Conservation (phyloP, 2,113 vertebrate genomes). For the Aythya baeri region DNA sequence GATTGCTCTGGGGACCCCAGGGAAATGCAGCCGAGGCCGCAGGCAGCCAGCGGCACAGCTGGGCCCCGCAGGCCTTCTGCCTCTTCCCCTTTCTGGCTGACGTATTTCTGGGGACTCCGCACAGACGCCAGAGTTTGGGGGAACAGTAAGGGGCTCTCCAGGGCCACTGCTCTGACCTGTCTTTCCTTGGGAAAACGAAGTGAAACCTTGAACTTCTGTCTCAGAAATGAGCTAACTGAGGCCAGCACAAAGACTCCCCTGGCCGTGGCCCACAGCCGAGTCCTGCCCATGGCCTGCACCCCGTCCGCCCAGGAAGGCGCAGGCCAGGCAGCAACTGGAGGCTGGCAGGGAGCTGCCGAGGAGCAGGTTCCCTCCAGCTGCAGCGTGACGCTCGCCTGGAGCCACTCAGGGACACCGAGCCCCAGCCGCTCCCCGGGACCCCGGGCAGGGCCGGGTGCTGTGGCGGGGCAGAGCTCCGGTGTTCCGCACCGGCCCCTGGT, state of each 20-base stretch:
- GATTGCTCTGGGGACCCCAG: background rate
- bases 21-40: background rate
- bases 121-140: background rate
- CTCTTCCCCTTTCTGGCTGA: background rate
- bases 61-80: fast-evolving
- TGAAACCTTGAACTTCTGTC: background rate
- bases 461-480: no score
- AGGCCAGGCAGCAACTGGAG: background rate
- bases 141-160: background rate
- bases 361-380: no score
- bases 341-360: background rate
- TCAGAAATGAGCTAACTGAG: background rate
- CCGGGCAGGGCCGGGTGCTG: no score
- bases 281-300: background rate
- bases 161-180: background rate
- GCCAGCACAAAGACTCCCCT: background rate
- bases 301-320: fast-evolving
- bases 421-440: background rate
- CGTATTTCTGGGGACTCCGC: fast-evolving
- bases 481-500: no score
- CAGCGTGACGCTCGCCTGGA: fast-evolving
- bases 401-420: fast-evolving
- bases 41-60: no score
- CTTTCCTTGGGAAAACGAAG: background rate
- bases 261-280: fast-evolving